A percentile compares a stretch with the other conserved stretches of the same genome.
These are phyloP conservation scores for Bicyclus anynana DNA, from an alignment of 1,140 invertebrate genomes.

Conservation along the genomic window DNA sequence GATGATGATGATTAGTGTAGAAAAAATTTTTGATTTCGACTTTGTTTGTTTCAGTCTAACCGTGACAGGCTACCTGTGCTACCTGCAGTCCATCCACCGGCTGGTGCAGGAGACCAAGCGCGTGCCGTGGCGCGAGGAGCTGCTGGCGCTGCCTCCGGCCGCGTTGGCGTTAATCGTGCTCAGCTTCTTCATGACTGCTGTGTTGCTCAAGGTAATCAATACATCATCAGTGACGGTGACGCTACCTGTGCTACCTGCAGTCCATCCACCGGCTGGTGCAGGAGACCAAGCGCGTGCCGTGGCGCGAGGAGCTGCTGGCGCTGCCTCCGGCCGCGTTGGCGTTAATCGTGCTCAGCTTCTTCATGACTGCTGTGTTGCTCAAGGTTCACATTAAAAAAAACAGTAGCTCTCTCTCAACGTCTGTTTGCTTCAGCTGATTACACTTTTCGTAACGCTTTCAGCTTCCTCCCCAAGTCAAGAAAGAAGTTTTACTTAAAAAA, in stretches of 20 bases:
- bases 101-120: constrained; percentile 83
- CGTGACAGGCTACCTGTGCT: constrained; percentile 90
- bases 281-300: constrained; percentile 84
- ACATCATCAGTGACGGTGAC: neutral
- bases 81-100: constrained; percentile 87
- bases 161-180: constrained; percentile 85
- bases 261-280: constrained; percentile 85
- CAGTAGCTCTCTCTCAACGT: too few species aligned
- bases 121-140: constrained; percentile 83
- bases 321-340: constrained; percentile 85
- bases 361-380: constrained; percentile 84
- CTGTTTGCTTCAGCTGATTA: too few species aligned
- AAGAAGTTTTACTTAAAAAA: too few species aligned
- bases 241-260: constrained; percentile 90
- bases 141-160: constrained; percentile 84
- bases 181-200: constrained; percentile 82
- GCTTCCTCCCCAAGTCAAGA: too few species aligned
- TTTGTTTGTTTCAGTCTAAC: constrained; percentile 79
- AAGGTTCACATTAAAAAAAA: too few species aligned
- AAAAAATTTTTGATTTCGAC: neutral
- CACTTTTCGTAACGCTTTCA: too few species aligned
- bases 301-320: constrained; percentile 82
- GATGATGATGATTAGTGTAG: neutral
- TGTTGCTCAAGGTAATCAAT: constrained; percentile 88
- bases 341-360: constrained; percentile 83